Percentiles rank a stretch among this genome's conserved stretches.
Conservation (phyloP, 1,140 invertebrate genomes). For the Steinernema khuongi region DNA sequence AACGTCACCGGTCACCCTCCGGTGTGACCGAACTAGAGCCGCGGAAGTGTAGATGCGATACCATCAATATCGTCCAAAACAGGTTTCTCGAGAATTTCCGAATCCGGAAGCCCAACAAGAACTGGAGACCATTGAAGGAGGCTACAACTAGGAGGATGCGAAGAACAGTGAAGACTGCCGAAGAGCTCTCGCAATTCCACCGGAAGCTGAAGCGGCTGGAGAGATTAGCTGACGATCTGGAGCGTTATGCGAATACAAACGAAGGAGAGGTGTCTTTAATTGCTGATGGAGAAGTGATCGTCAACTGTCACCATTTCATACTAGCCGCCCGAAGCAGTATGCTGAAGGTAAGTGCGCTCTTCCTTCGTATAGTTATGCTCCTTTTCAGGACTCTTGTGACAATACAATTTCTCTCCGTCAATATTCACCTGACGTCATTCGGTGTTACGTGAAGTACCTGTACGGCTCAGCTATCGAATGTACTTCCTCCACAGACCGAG, state of each 20-base stretch:
- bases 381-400: too few relatives aligned
- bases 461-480: too few relatives aligned
- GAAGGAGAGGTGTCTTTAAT: background rate
- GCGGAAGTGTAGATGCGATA: background rate
- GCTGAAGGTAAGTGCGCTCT: background rate
- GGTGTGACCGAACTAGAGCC: background rate
- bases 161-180: background rate
- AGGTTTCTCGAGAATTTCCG: background rate
- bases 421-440: too few relatives aligned
- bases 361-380: too few relatives aligned
- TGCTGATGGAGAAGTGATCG: background rate
- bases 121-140: background rate
- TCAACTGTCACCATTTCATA: background rate
- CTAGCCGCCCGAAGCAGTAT: background rate
- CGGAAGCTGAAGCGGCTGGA: constrained; percentile 16
- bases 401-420: too few relatives aligned
- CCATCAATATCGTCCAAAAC: background rate
- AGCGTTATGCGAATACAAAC: background rate
- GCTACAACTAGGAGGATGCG: background rate
- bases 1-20: background rate
- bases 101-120: background rate
- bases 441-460: too few relatives aligned
- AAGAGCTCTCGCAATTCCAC: background rate
- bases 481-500: too few relatives aligned
- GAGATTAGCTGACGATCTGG: constrained; percentile 9